phyloP scores from a whole-genome alignment of 2,113 vertebrate genomes.

The Vulpes lagopus region DNA sequence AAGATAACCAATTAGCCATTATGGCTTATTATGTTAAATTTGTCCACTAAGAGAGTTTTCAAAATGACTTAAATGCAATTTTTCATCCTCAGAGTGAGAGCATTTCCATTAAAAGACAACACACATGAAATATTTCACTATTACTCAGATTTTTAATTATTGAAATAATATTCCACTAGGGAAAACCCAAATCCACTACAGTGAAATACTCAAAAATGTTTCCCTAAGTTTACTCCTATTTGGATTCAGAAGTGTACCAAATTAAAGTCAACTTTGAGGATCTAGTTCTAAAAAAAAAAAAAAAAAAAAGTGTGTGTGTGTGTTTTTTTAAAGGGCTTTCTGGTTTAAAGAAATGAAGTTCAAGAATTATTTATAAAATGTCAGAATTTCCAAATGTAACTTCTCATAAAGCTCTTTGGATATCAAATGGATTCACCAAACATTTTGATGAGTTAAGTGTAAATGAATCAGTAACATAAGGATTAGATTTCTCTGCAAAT shows the following conservation, averaged over 20 bases:
- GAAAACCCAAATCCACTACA: background rate
- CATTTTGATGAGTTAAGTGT: constrained; percentile 58
- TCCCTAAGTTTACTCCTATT: background rate
- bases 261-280: constrained; percentile 39
- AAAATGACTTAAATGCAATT: constrained; percentile 21
- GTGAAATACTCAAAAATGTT: background rate
- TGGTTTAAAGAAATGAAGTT: constrained; percentile 23
- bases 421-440: constrained; percentile 52
- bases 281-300: background rate
- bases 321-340: background rate
- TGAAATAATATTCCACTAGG: background rate
- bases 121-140: background rate
- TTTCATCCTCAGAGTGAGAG: background rate
- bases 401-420: constrained; percentile 48
- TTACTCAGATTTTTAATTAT: background rate
- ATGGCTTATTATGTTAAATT: background rate
- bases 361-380: constrained; percentile 37
- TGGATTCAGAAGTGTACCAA: background rate
- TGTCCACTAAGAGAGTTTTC: background rate
- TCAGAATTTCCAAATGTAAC: constrained; percentile 56
- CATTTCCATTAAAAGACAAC: background rate
- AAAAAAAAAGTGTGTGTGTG: too few species aligned
- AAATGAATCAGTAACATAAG: constrained; percentile 64
- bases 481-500: constrained; percentile 64
- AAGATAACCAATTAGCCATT: background rate